Conservation (phyloP, 2,797 vertebrate species). For the Protosalanx chinensis region DNA sequence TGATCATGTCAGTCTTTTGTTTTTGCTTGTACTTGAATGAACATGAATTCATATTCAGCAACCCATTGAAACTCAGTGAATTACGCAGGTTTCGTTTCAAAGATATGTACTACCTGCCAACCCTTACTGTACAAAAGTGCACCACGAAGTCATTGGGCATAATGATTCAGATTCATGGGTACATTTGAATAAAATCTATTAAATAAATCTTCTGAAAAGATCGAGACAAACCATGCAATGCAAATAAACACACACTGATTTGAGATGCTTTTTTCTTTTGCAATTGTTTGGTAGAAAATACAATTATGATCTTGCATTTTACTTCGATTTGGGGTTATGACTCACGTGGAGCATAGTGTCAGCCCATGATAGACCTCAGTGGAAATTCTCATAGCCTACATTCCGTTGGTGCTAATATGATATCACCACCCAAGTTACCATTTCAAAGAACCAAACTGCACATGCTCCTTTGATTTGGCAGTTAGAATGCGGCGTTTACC, state of each 20-base stretch:
- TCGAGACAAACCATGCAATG: background rate
- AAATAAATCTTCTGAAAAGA: background rate
- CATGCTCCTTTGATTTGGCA: background rate
- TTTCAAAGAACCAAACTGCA: background rate
- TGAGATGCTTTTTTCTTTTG: background rate
- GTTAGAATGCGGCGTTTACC: background rate
- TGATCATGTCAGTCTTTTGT: no score
- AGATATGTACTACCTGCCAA: no score
- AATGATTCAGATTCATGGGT: background rate
- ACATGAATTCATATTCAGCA: no score
- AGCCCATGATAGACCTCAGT: slow-evolving; percentile 1
- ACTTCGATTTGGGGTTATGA: background rate
- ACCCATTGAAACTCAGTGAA: no score
- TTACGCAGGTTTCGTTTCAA: no score
- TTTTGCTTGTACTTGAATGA: no score
- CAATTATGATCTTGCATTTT: background rate
- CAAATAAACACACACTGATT: background rate
- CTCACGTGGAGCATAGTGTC: slow-evolving; percentile 2
- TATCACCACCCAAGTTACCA: background rate
- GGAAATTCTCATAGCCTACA: slow-evolving; percentile 2
- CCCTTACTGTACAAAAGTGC: no score
- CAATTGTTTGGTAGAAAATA: background rate
- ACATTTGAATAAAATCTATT: background rate
- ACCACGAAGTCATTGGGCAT: background rate
- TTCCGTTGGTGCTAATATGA: background rate